These are phyloP conservation scores for Ranitomeya imitator DNA, from an alignment of 2,113 vertebrate genomes.

Conservation along the genomic window DNA sequence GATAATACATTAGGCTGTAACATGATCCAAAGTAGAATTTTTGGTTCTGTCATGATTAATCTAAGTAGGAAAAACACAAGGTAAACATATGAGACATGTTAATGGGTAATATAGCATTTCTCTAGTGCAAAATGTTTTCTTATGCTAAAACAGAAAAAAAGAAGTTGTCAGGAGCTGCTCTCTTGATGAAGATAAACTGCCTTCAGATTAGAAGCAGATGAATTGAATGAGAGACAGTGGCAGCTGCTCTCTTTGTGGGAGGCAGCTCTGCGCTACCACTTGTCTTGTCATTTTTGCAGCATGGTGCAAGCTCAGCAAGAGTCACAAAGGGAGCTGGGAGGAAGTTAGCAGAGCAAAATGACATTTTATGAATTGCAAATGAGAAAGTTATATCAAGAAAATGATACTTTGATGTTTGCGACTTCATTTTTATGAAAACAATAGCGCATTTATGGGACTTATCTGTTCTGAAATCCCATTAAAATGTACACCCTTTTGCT, in stretches of 20 bases:
- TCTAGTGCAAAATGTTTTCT: constrained; percentile 20
- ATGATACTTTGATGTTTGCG: constrained; percentile 41
- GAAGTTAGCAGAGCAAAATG: constrained; percentile 41
- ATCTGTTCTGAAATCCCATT: constrained; percentile 11
- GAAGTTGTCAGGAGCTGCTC: constrained; percentile 14
- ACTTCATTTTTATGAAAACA: constrained; percentile 27
- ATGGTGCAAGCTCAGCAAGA: constrained; percentile 49
- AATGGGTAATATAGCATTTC: neutral
- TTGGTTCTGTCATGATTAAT: neutral
- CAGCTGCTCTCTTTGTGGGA: constrained; percentile 56
- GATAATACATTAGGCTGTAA: neutral
- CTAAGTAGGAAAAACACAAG: neutral
- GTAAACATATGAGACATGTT: neutral
- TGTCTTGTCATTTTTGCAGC: constrained; percentile 46
- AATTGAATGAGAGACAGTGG: constrained; percentile 42
- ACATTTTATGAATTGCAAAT: constrained; percentile 49
- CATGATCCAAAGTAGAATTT: neutral
- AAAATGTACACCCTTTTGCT: neutral
- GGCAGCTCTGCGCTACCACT: constrained; percentile 36
- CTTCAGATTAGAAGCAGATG: constrained; percentile 38
- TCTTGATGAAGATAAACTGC: constrained; percentile 56
- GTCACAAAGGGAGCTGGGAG: constrained; percentile 29
- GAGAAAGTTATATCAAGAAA: constrained; percentile 38
- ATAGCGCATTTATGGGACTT: neutral
- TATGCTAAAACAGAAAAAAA: constrained; percentile 11